Base-by-base conservation (phyloP, 2,113 vertebrate species). In the Chauna torquata region DNA sequence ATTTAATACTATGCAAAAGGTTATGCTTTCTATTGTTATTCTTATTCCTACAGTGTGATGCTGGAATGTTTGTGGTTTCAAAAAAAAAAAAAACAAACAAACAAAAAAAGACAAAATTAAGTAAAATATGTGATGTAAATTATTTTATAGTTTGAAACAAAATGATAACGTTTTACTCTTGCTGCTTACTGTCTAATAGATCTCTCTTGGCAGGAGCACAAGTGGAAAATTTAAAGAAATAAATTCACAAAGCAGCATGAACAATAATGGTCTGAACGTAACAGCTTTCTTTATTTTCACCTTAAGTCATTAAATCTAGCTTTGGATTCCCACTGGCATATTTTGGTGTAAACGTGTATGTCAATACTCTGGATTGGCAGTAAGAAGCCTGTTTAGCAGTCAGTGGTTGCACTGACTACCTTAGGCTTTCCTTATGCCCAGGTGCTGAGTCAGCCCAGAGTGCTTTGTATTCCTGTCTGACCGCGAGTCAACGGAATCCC, bases 1-100 rank as follows among this genome's bases (percentile, higher is more conserved):
- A 99, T 99, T 99, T 99, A 99, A 98, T 99, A 99, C 99, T 99
- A 99, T 99, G 99, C 99, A 99, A 99, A 99, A 98, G 98, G 98
- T 99, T 98, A 99, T 99, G 99, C 99, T 99, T 99, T 99, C 98
- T 98, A 98, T 99, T 98, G 99, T 99, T 99, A 98, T 98, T 98
- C 98, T 98, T 98, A 97, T 96, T 98, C 98, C 98, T 97, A 97
- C 98, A 98, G 98, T 98, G 98, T 99, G 98, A 98, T 99, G 98
- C 98, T 98, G 98, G 99, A 98, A 99, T 99, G 98, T 99, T 98
- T 99, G 98, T 99, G 98, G 98, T 98, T 98, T 98, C 97, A 98
- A 98, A 98, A 97, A 97, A 98, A 96, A 82, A 92, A 83, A 79
- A 72, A 94, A n/a, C 18, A n/a, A 58, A 58, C 19, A 58, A 58